Base-by-base conservation (phyloP, 2,113 vertebrate genomes). In the Sarotherodon lohbergeri region DNA sequence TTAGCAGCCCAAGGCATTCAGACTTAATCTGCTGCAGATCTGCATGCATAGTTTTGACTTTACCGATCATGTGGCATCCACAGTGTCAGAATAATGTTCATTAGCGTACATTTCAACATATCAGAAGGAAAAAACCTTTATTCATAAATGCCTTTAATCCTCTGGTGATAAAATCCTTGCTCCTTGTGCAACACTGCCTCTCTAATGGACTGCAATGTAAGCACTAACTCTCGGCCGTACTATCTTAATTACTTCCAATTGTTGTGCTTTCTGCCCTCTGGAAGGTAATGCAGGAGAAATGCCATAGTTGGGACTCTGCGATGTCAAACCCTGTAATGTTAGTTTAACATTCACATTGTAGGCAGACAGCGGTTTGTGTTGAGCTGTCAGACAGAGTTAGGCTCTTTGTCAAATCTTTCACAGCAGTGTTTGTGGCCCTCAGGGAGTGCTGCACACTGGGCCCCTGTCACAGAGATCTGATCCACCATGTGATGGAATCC, bases 401-500 rank as follows among this genome's bases (percentile, higher is more conserved):
- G 27, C 89, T 93, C 81, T 82, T 84, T 91, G 91, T 91, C 89
- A 91, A 90, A 94, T 88, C 90, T 91, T 93, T 91, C 94, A 88
- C 82, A 68, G 82, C 76, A 11, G 83, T 79, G 82, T 90, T 85
- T 29, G 89, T 32, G 81, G 84, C 84, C 90, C 87, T 76, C 78
- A 16, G 91, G 81, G 83, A 86, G 84, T 41, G 73, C 80, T 59
- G 68, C 88, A 82, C 86, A 88, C 88, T 86, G 88, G 84, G 89
- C 84, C 90, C 89, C 94, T 85, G 93, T 91, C 93, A 92, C 83
- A 87, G 14, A 85, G 90, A 91, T 90, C 92, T 89, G 92, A 93
- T 94, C 88, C 88, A 90, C 86, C 91, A 93, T 92, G 94, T 91
- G 89, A 94, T 90, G 92, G 90, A 84, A 85, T 95, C 92, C 92